These are phyloP conservation scores for Apamea crenata DNA, from an alignment of 2,888 invertebrate genomes.

Conservation along the genomic window DNA sequence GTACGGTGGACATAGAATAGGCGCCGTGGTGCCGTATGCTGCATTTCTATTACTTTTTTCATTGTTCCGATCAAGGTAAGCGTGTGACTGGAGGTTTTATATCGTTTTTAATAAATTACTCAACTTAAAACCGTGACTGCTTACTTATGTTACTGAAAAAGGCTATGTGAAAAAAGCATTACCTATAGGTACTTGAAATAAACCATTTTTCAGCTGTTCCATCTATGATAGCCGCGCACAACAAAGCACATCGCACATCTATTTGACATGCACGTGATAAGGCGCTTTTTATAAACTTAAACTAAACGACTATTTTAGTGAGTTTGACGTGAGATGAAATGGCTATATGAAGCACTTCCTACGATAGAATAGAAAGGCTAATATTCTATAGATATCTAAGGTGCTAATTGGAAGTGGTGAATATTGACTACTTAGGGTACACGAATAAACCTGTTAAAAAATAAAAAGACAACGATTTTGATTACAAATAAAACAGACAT, in stretches of 20 bases:
- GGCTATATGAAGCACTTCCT: neutral
- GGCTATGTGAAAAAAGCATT: no score
- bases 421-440: neutral
- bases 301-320: neutral
- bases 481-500: no score
- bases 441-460: neutral
- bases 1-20: slow-evolving; percentile 76
- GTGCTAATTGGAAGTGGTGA: no score
- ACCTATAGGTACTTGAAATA: no score
- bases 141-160: no score
- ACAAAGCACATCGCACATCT: no score
- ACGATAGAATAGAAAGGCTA: neutral
- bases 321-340: neutral
- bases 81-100: neutral
- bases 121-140: no score
- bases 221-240: no score
- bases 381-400: no score
- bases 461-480: no score
- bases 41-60: slow-evolving; percentile 40
- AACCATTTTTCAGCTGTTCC: no score
- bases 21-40: slow-evolving; percentile 67
- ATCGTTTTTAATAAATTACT: neutral
- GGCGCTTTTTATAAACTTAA: neutral
- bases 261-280: no score
- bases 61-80: neutral